Evolutionary conservation across 2,888 invertebrate genomes (phyloP), one percentile per base, ranked within the genome.

Genomic region (Maniola hyperantus): DNA sequence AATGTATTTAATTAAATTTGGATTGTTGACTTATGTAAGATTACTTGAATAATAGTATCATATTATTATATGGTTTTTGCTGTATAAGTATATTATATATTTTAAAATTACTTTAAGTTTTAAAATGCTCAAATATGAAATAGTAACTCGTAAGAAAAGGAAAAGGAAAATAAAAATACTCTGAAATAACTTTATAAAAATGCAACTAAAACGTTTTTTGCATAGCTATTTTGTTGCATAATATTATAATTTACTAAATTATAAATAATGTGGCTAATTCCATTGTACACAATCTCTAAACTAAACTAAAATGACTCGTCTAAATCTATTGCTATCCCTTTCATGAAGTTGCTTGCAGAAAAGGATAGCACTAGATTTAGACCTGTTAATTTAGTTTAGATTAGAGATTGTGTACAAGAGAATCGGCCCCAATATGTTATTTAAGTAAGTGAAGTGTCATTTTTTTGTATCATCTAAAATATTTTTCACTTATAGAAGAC

Each of bases 401-500:
- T n/a, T n/a, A n/a, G n/a, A n/a, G n/a, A n/a, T n/a, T n/a, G n/a
- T n/a, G n/a, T n/a, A n/a, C n/a, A n/a, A n/a, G n/a, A n/a, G n/a
- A n/a, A n/a, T n/a, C n/a, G n/a, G n/a, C n/a, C n/a, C n/a, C n/a
- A n/a, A n/a, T 48, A 39, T 46, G 6, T 26, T 11, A 51, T 0
- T 20, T 26, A 26, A 26, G 8, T 54, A 54, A 54, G 15, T 20
- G 6, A 8, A 15, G 13, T 20, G 1, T 13, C 13, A 51, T 15
- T 36, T 39, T 55, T 54, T 66, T 10, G 50, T 60, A 53, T 69
- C 67, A 26, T 46, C 64, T 65, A 44, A 42, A 54, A 42, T 58
- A 33, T 66, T 71, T 54, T 58, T 61, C 77, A 84, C 75, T 91
- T 92, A 80, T 92, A 92, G 91, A 92, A 88, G 91, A 89, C 76